A percentile compares a stretch with the other conserved stretches of the same genome.
Conservation (phyloP, 2,797 vertebrate genomes). For the Gastrophryne carolinensis region DNA sequence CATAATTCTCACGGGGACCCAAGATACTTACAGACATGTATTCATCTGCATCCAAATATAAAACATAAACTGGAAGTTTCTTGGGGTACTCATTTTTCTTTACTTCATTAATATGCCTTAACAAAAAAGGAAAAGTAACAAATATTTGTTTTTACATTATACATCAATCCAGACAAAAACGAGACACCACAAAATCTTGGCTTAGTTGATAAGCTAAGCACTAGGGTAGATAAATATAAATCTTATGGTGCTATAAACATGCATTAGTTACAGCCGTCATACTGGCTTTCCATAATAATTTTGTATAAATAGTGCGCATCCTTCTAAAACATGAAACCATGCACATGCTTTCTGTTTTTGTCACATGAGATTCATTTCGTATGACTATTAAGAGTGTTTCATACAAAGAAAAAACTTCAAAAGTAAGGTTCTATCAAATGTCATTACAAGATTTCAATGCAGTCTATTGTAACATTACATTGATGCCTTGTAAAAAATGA, state of each 20-base stretch:
- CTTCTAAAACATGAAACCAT: too few species aligned
- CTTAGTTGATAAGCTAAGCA: not conserved
- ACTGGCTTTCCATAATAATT: too few species aligned
- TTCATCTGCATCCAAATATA: slow-evolving; percentile 62
- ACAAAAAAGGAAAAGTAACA: slow-evolving; percentile 31
- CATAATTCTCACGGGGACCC: too few species aligned
- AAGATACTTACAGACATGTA: slow-evolving; percentile 64
- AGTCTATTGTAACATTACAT: too few species aligned
- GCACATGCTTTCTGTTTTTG: too few species aligned
- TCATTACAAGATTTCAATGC: too few species aligned
- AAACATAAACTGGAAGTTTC: slow-evolving; percentile 63
- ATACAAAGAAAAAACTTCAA: too few species aligned
- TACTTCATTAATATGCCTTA: slow-evolving; percentile 69
- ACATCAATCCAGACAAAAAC: not conserved
- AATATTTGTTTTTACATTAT: not conserved
- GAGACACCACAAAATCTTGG: not conserved
- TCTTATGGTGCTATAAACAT: not conserved
- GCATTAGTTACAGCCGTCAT: not conserved
- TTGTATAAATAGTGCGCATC: too few species aligned
- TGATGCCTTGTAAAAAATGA: too few species aligned
- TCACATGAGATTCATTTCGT: too few species aligned
- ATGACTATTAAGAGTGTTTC: too few species aligned
- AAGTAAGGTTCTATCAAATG: too few species aligned
- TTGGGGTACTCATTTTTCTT: slow-evolving; percentile 65
- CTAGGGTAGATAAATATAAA: not conserved